Evolutionary conservation across 2,888 invertebrate species (phyloP), one percentile per base, ranked within the genome.

Genomic region (Argyresthia goedartella): DNA sequence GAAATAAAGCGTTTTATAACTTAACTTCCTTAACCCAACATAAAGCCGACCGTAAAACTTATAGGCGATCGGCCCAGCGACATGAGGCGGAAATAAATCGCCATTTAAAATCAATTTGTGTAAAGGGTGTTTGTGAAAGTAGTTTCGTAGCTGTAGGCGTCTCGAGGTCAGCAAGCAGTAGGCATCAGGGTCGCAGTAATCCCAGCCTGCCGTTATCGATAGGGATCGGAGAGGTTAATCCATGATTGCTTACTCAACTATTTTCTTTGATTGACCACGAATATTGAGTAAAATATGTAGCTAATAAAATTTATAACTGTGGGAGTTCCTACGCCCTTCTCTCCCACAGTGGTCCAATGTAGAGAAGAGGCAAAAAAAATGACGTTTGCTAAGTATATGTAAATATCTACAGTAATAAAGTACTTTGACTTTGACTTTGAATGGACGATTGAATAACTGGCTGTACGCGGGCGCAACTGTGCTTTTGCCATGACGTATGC

Each of bases 81-180:
- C 85, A 86, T 86, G 86, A 69, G 79, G 76, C 82, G 82, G 86
- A 86, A 85, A 85, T 85, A 85, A 85, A 82, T 84, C 81, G 84
- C 81, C 77, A 80, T 86, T 86, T 86, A 85, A 86, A 86, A 85
- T 84, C 86, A 86, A 86, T 86, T 86, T 86, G 86, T 86, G 85
- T 85, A 76, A 80, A 84, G 82, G 80, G 75, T 70, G 73, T 70
- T 67, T 60, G 60, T 50, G 61, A 73, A 76, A 81, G 49, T 52
- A 52, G 36, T 43, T 47, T 43, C 33, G 16, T 25, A 25, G 25
- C 25, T 25, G 25, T 34, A 42, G 34, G 36, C 47, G 13, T 25
- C 25, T 25, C 25, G 52, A 39, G 49, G 36, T 34, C 13, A 48
- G 11, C 47, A n/a, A n/a, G 25, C 25, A 25, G 25, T 6, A 25